Percentiles rank a stretch among this genome's conserved stretches.
These are phyloP conservation scores for Channa striata DNA, from an alignment of 2,797 vertebrate genomes.

Conservation along the genomic window DNA sequence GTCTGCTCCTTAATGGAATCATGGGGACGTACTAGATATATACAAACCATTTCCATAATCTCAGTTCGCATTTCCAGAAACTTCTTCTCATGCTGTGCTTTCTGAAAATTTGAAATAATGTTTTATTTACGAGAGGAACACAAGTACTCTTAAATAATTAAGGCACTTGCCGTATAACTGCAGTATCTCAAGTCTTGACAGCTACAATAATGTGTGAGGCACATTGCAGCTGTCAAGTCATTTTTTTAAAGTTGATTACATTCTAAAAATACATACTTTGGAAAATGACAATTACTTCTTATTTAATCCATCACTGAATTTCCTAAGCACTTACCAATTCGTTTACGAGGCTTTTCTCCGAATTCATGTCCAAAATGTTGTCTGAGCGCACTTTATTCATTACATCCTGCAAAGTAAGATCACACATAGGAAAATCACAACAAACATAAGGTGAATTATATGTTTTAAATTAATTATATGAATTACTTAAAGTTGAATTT, in stretches of 20 bases:
- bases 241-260: no score
- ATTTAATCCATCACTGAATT: not conserved
- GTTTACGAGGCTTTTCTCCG: slow-evolving; percentile 94
- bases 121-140: slow-evolving; percentile 2
- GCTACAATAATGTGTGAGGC: no score
- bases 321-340: slow-evolving; percentile 88
- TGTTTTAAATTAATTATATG: no score
- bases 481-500: no score
- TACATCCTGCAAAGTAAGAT: slow-evolving; percentile 86
- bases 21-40: not conserved
- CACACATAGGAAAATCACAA: not conserved
- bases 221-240: no score
- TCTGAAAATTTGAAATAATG: slow-evolving; percentile 79
- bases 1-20: not conserved
- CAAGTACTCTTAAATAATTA: not conserved
- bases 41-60: slow-evolving; percentile 93
- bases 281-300: no score
- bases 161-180: no score
- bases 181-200: no score
- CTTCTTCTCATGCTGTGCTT: slow-evolving; percentile 89
- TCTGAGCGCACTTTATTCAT: slow-evolving; percentile 91
- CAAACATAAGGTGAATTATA: not conserved
- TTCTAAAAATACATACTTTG: no score
- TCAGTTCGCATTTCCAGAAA: slow-evolving; percentile 90
- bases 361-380: slow-evolving; percentile 90